Base-by-base conservation (phyloP, 1,140 invertebrate genomes). In the Pseudomyrmex flavicornis region DNA sequence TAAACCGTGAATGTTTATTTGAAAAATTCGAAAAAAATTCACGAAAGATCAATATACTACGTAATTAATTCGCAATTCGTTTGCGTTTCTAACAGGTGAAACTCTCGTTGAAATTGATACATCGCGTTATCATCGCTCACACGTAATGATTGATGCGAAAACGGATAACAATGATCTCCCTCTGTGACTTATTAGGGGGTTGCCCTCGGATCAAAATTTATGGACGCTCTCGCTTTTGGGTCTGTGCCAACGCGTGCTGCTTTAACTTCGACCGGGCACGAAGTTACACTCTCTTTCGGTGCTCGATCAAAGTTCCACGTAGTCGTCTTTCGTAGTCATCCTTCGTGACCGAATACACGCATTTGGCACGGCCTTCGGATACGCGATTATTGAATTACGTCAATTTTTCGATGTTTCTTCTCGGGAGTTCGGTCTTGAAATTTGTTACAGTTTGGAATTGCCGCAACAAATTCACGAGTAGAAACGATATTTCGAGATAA, bases 361-460 rank as follows among this genome's bases (percentile, higher is more conserved):
- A 7, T 74, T 46, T 50, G 46, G 22, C 44, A 52, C 15, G 13
- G 7, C 17, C 72, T 52, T 65, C 13, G 61, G n/a, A 12, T 22
- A 62, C 58, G 48, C 26, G 50, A 74, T 82, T 75, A 75, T 75
- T 59, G 26, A 74, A 82, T 75, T 62, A 75, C 70, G 48, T 82
- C 50, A 75, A 52, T 82, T 63, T 63, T 59, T 20, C 26, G 17
- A n/a, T 48, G 20, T 15, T 44, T 75, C 20, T 17, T 17, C 3
- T 9, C 20, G 20, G 5, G 50, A 8, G 61, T 73, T 72, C 26
- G 46, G 35, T 35, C 35, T 35, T 35, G 35, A 35, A 35, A 35
- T 35, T 5, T 35, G 35, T 35, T 35, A 35, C 35, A 35, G 35
- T 35, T 35, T 7, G 35, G 35, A 35, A 35, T 35, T 7, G 35